Evolutionary conservation across 2,888 invertebrate species (phyloP), one percentile per base, ranked within the genome.

Genomic region (Galerucella calmariensis): DNA sequence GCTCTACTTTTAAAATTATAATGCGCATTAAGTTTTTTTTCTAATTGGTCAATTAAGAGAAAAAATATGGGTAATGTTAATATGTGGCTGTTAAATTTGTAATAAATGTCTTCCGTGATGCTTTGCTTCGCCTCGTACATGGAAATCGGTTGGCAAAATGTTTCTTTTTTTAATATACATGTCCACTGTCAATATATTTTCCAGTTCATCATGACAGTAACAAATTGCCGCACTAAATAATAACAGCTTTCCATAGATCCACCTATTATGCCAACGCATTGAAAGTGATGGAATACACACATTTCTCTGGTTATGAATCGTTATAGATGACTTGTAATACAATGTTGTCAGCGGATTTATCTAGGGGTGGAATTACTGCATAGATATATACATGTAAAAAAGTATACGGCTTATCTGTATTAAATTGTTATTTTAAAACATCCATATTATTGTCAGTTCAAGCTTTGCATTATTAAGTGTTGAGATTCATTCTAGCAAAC

Each of bases 211-310:
- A 14, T 72, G 66, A 67, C 72, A 72, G 48, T 74, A 69, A 74
- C 41, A 65, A 74, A 74, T 74, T 67, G 48, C 48, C 44, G 16
- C 27, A 73, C 65, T 73, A 69, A 73, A 73, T 65, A 73, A 71
- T 74, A 71, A 74, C 67, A 67, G 74, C 70, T 70, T 74, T 74
- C 41, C 53, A 68, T 41, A 74, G 58, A 56, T 41, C 27, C 56
- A 61, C 61, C 70, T 67, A 74, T 71, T 67, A 74, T 67, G 67
- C 74, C 46, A 67, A 71, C 53, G 74, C 67, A 67, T 71, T 74
- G 58, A 63, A 56, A 70, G 71, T 74, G 74, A 74, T 67, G 67
- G 71, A 71, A 71, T 71, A 69, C 71, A 48, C 58, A 74, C 62
- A 67, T 12, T 65, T 20, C 44, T 46, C 20, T 63, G 56, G 59